phyloP scores from a whole-genome alignment of 2,888 invertebrate genomes.

The Patella depressa region DNA sequence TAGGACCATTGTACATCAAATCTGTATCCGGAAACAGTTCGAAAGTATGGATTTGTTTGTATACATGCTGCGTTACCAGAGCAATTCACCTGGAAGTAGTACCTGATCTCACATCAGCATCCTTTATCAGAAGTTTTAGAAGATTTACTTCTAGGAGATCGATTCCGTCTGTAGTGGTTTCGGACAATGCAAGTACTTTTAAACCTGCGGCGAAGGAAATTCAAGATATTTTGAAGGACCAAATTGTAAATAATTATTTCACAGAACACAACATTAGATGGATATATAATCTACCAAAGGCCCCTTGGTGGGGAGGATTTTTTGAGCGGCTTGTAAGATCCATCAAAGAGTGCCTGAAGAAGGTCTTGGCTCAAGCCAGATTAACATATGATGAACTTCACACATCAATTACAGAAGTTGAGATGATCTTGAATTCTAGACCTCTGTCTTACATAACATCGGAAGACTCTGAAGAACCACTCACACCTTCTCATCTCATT shows the following conservation, averaged over 20 bases:
- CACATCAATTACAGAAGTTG: too few species aligned
- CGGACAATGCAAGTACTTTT: background rate
- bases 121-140: background rate
- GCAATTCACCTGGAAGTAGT: background rate
- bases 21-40: background rate
- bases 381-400: too few species aligned
- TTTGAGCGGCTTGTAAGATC: too few species aligned
- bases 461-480: background rate
- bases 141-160: background rate
- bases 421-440: too few species aligned
- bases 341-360: too few species aligned
- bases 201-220: background rate
- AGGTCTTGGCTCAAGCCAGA: too few species aligned
- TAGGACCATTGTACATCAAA: background rate
- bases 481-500: background rate
- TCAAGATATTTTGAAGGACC: background rate
- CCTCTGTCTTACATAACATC: background rate
- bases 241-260: background rate
- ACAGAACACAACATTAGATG: background rate
- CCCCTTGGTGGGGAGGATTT: too few species aligned
- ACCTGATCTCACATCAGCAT: background rate
- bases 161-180: background rate
- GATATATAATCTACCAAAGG: background rate
- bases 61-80: background rate
- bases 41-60: background rate